phyloP scores from a whole-genome alignment of 2,113 vertebrate genomes.

The Epinephelus fuscoguttatus region DNA sequence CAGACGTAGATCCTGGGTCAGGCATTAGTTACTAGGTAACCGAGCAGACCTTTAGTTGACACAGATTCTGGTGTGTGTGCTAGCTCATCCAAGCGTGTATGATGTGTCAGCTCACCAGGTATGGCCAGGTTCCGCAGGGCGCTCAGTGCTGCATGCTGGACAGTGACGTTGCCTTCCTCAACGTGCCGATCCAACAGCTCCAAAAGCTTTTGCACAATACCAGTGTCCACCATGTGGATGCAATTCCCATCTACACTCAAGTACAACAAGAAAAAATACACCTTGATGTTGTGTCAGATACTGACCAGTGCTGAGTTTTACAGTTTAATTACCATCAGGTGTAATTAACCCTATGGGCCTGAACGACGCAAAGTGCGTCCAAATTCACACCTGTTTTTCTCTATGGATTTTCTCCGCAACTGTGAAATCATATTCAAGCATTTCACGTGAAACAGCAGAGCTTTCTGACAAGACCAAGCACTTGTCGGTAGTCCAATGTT shows the following conservation, averaged over 20 bases:
- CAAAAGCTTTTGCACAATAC: conserved; percentile 95
- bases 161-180: conserved; percentile 96
- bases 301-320: background rate
- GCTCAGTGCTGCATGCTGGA: conserved; percentile 96
- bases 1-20: too few relatives aligned
- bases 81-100: too few relatives aligned
- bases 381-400: too few relatives aligned
- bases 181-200: conserved; percentile 95
- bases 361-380: too few relatives aligned
- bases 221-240: conserved; percentile 98
- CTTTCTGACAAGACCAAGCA: too few relatives aligned
- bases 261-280: background rate
- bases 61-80: too few relatives aligned
- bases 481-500: too few relatives aligned
- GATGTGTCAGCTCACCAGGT: conserved; percentile 85
- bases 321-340: background rate
- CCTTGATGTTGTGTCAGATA: background rate
- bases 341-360: background rate
- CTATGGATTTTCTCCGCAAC: too few relatives aligned
- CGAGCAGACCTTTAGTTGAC: too few relatives aligned
- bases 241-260: conserved; percentile 92
- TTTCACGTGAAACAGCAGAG: too few relatives aligned
- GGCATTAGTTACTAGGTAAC: too few relatives aligned
- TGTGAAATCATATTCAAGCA: too few relatives aligned
- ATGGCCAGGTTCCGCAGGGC: conserved; percentile 97